Conservation (phyloP, 2,797 vertebrate genomes). For the Peromyscus nudipes region DNA sequence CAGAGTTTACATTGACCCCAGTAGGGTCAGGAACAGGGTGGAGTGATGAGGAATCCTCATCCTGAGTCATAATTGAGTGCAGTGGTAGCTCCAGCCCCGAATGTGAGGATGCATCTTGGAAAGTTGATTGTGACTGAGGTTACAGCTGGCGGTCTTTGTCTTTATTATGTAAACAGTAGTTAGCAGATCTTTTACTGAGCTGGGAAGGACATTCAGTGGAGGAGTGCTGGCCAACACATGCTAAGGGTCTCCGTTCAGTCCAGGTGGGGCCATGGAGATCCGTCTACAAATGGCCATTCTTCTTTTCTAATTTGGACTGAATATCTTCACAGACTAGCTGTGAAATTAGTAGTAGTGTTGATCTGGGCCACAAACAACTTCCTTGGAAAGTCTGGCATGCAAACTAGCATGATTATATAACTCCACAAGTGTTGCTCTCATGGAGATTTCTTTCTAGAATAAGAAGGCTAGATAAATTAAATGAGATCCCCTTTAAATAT, state of each 20-base stretch:
- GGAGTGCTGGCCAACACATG: background rate
- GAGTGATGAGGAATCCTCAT: constrained; percentile 22
- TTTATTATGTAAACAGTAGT: constrained; percentile 52
- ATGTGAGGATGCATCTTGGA: constrained; percentile 50
- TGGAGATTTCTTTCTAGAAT: constrained; percentile 35
- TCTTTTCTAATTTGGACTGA: constrained; percentile 29
- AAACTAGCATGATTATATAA: constrained; percentile 10
- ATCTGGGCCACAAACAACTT: constrained; percentile 5
- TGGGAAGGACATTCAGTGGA: background rate
- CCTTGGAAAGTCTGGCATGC: background rate
- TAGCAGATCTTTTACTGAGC: background rate
- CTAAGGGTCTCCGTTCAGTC: background rate
- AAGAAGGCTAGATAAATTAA: background rate
- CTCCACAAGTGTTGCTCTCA: background rate
- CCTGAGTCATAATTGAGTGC: constrained; percentile 45
- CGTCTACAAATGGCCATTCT: background rate
- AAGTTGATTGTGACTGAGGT: constrained; percentile 34
- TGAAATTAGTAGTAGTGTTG: background rate
- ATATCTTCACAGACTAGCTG: constrained; percentile 11
- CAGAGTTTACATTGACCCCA: background rate
- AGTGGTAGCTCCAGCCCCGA: constrained; percentile 1
- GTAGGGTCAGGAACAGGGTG: background rate
- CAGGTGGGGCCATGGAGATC: background rate
- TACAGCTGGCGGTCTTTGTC: constrained; percentile 10
- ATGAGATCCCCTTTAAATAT: background rate